Percentiles rank a stretch among this genome's conserved stretches.
These are phyloP conservation scores for Tipula confusa DNA, from an alignment of 2,888 invertebrate species.

Conservation along the genomic window DNA sequence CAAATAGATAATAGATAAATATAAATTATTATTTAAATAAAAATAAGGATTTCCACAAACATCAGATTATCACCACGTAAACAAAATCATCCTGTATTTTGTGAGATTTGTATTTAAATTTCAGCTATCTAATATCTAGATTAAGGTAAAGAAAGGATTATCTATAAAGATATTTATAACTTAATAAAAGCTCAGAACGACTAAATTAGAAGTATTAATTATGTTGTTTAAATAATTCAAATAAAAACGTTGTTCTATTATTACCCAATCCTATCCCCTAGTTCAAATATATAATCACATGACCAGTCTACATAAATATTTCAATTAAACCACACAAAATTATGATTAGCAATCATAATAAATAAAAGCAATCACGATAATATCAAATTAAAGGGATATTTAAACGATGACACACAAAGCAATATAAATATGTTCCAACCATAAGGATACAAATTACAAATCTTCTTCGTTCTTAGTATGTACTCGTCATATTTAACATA, in stretches of 20 bases:
- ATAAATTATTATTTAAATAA: not conserved
- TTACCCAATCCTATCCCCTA: not conserved
- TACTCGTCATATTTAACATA: no score
- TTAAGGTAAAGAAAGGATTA: no score
- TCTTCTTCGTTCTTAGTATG: not conserved
- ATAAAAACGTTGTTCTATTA: not conserved
- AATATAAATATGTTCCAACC: not conserved
- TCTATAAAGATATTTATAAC: no score
- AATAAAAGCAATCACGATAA: not conserved
- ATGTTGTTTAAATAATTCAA: not conserved
- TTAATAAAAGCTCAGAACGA: no score
- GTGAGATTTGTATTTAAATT: no score
- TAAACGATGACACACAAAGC: not conserved
- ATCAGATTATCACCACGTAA: not conserved
- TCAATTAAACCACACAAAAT: not conserved
- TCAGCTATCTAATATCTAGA: no score
- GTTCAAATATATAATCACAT: not conserved
- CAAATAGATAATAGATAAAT: not conserved
- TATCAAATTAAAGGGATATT: not conserved
- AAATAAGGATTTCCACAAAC: not conserved
- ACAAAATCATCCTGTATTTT: no score
- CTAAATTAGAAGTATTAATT: no score
- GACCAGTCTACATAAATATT: constrained; percentile 1
- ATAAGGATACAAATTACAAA: not conserved
- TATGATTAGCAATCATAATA: not conserved